These are phyloP conservation scores for Ichneumon xanthorius DNA, from an alignment of 2,888 invertebrate species.

Conservation along the genomic window DNA sequence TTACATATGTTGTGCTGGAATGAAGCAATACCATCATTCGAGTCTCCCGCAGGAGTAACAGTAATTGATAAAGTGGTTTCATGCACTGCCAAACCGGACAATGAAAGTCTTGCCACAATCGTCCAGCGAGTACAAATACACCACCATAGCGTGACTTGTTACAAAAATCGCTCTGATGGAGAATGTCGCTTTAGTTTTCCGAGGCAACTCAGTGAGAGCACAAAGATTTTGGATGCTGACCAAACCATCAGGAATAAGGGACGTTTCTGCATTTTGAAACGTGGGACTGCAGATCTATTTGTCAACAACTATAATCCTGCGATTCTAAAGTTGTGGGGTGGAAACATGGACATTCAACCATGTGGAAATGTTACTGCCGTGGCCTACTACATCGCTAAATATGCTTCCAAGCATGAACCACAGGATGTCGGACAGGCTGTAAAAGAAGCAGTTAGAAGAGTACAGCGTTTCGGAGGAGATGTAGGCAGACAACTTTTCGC, in stretches of 20 bases:
- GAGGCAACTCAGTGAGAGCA: constrained; percentile 62
- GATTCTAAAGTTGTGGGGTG: constrained; percentile 75
- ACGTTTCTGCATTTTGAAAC: constrained; percentile 75
- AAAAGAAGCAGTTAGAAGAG: constrained; percentile 54
- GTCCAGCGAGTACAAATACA: constrained; percentile 69
- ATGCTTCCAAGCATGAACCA: constrained; percentile 63
- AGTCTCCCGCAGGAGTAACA: constrained; percentile 64
- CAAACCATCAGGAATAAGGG: constrained; percentile 76
- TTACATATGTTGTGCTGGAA: constrained; percentile 78
- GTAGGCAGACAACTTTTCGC: constrained; percentile 61
- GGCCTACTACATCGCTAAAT: constrained; percentile 73
- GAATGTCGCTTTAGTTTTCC: constrained; percentile 74
- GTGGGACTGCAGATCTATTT: constrained; percentile 66
- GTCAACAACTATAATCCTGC: constrained; percentile 78
- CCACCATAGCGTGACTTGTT: constrained; percentile 67
- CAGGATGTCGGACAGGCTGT: constrained; percentile 58
- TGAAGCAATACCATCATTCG: constrained; percentile 68
- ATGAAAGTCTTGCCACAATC: constrained; percentile 52
- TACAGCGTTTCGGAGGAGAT: constrained; percentile 24
- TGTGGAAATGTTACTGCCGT: constrained; percentile 78
- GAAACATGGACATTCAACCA: constrained; percentile 79
- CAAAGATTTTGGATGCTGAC: constrained; percentile 72
- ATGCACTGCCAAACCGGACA: constrained; percentile 61
- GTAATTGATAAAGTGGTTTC: constrained; percentile 63
- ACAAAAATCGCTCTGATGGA: constrained; percentile 53